phyloP scores from a whole-genome alignment of 2,113 vertebrate species.

The Tursiops truncatus region DNA sequence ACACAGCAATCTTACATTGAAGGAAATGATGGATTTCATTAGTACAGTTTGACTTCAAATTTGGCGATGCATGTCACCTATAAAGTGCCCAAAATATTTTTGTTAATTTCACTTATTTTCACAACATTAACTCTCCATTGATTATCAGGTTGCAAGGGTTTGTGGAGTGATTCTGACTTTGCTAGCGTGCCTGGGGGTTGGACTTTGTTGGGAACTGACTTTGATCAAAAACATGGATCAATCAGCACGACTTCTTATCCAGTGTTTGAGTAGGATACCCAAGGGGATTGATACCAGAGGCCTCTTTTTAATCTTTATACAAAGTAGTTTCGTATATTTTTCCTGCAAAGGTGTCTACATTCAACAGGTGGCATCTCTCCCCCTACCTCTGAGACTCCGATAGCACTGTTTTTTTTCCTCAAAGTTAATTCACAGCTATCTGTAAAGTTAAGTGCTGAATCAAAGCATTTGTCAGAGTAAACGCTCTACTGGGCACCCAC shows the following conservation, averaged over 20 bases:
- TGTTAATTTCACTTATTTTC: conserved; percentile 21
- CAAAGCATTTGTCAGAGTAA: neutral
- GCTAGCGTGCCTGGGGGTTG: neutral
- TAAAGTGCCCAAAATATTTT: neutral
- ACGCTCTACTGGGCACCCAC: neutral
- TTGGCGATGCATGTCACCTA: neutral
- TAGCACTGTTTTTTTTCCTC: neutral
- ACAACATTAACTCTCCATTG: neutral
- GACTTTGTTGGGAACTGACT: neutral
- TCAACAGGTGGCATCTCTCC: neutral
- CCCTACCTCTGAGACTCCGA: neutral
- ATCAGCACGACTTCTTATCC: neutral
- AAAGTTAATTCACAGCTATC: neutral
- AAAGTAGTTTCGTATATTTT: neutral
- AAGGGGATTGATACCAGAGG: neutral
- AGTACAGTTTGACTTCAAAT: neutral
- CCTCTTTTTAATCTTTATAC: neutral
- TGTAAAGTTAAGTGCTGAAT: neutral
- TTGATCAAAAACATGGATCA: neutral
- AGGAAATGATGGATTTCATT: neutral
- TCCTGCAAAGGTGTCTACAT: neutral
- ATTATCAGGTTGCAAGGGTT: neutral
- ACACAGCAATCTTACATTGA: neutral
- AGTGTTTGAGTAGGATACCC: neutral
- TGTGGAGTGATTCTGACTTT: neutral